phyloP scores from a whole-genome alignment of 2,797 vertebrate species.

The Mormyrops boulengeri region DNA sequence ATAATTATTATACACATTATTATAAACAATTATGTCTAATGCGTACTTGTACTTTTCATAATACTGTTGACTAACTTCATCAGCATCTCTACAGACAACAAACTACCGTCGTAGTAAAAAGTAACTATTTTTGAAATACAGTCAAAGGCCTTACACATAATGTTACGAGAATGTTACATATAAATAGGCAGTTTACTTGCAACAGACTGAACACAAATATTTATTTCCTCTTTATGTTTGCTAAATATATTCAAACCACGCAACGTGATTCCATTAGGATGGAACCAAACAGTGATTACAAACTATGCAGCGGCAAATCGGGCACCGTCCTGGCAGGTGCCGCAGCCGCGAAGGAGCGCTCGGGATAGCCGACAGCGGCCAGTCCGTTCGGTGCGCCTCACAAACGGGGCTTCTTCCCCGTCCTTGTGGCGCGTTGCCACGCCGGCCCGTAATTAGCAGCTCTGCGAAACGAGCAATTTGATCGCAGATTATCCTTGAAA shows the following conservation, averaged over 20 bases:
- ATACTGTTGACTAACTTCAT: not conserved
- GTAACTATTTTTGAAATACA: not conserved
- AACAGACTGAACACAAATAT: not conserved
- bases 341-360: not conserved
- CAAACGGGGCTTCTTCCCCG: not conserved
- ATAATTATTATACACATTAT: not conserved
- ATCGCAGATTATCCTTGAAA: slow-evolving; percentile 25
- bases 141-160: not conserved
- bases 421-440: not conserved
- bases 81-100: not conserved
- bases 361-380: not conserved
- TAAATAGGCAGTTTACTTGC: not conserved
- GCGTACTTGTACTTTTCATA: not conserved
- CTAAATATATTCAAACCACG: not conserved
- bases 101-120: not conserved
- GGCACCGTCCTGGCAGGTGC: not conserved
- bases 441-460: slow-evolving; percentile 9
- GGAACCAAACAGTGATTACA: not conserved
- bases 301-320: not conserved
- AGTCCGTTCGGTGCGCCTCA: not conserved
- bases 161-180: not conserved
- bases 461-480: slow-evolving; percentile 18
- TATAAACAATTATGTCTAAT: not conserved
- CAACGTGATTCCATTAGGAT: not conserved
- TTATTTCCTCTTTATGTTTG: not conserved